These are phyloP conservation scores for Nyleta sp. DNA, from an alignment of 2,888 invertebrate species.

Conservation along the genomic window DNA sequence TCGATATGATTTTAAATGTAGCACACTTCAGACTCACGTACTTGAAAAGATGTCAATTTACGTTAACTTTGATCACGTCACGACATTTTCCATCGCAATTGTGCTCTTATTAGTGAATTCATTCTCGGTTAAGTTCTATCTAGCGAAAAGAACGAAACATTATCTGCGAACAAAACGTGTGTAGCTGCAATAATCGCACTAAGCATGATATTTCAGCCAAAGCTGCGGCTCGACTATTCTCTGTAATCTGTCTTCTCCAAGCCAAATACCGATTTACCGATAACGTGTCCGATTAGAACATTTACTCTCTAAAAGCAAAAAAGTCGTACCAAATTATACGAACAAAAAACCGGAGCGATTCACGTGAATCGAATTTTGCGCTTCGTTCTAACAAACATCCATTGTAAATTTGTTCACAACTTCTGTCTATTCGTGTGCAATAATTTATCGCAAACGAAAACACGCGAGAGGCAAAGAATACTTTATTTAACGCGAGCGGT, in stretches of 20 bases:
- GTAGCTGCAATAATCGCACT: conserved; percentile 21
- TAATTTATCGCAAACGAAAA: too few relatives aligned
- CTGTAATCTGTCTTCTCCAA: conserved; percentile 27
- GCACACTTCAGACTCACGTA: too few relatives aligned
- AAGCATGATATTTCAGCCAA: conserved; percentile 42
- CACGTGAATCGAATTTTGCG: too few relatives aligned
- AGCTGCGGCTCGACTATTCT: conserved; percentile 17
- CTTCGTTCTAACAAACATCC: too few relatives aligned
- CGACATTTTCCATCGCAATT: conserved; percentile 35
- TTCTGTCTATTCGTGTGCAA: too few relatives aligned
- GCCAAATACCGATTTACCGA: conserved; percentile 5
- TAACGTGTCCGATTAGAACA: neutral
- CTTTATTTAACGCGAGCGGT: too few relatives aligned
- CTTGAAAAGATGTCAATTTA: conserved; percentile 11
- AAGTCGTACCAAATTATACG: too few relatives aligned
- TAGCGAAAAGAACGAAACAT: conserved; percentile 45
- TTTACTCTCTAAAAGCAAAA: too few relatives aligned
- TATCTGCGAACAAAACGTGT: conserved; percentile 26
- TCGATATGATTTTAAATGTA: too few relatives aligned
- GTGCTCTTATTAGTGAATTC: conserved; percentile 40
- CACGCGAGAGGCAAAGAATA: too few relatives aligned
- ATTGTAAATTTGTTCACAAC: too few relatives aligned
- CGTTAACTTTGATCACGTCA: conserved; percentile 17
- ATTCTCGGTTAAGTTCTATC: conserved; percentile 23
- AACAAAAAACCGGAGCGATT: too few relatives aligned